Percentiles rank a stretch among this genome's conserved stretches.
phyloP scores from a whole-genome alignment of 2,888 invertebrate species.

The Coleophora deauratella region DNA sequence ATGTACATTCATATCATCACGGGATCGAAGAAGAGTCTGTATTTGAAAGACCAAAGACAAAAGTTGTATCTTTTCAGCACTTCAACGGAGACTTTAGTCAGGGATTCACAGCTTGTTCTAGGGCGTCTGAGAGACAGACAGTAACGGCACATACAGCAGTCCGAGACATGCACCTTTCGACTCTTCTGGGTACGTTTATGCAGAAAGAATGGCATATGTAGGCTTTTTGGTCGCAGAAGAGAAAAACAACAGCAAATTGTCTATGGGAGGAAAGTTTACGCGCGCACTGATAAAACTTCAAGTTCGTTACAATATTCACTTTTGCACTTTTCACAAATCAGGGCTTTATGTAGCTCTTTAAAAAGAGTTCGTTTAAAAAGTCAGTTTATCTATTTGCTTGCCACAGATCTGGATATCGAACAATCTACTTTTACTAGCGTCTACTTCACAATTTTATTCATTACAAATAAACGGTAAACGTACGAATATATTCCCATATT shows the following conservation, averaged over 20 bases:
- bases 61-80: conserved; percentile 62
- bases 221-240: conserved; percentile 39
- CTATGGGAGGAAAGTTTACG: neutral
- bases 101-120: conserved; percentile 48
- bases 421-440: too few species aligned
- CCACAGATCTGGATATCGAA: too few species aligned
- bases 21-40: conserved; percentile 43
- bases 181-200: conserved; percentile 40
- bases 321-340: too few species aligned
- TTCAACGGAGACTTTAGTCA: conserved; percentile 51
- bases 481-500: conserved; percentile 65
- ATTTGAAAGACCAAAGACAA: conserved; percentile 63
- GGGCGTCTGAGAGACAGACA: conserved; percentile 51
- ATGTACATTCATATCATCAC: conserved; percentile 25
- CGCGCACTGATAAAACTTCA: too few species aligned
- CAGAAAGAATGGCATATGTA: conserved; percentile 64
- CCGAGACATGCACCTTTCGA: conserved; percentile 53
- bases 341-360: too few species aligned
- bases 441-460: conserved; percentile 34
- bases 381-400: too few species aligned
- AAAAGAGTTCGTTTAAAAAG: too few species aligned
- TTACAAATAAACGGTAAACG: conserved; percentile 62
- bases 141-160: conserved; percentile 45
- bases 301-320: too few species aligned
- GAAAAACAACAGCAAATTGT: neutral